Base-by-base conservation (phyloP, 2,797 vertebrate genomes). In the Sarcoramphus papa region DNA sequence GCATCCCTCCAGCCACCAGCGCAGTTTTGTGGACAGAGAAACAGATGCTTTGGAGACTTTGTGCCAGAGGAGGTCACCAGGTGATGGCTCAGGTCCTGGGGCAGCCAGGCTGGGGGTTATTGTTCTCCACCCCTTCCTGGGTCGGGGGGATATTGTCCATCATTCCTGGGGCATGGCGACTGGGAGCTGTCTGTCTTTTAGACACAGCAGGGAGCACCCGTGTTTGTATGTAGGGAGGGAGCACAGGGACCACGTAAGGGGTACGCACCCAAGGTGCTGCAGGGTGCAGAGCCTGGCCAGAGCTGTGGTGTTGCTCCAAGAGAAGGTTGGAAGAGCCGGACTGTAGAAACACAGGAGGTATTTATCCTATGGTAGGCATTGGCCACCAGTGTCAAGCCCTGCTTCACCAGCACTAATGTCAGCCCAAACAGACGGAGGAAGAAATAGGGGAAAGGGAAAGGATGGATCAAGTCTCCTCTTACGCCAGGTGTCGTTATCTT, bases 381-480 rank as follows among this genome's bases (percentile, higher is more conserved):
- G 24, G 20, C n/a, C 51, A 28, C 6, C 67, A 28, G 50, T 6
- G 7, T 14, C 23, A 60, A 86, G 30, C 73, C 31, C 11, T 74
- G n/a, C 64, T 73, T 31, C 12, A 3, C 5, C 60, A 27, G 50
- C 48, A 50, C 45, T 53, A 30, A 41, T 3, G 23, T 24, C 82
- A 76, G 25, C 65, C 59, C 5, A 17, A 51, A 67, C 15, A 60
- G 57, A 60, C 0, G 0, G 62, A 65, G 41, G 31, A 69, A 73
- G 59, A 95, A 96, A 62, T 33, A 88, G 87, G 57, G 82, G 41
- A 95, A 92, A 93, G 74, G 89, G 67, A 79, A 93, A 69, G 78
- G 53, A 37, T 82, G 88, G 77, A 93, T 93, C 85, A 53, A 51
- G 56, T 94, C 92, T 93, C 79, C 83, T 47, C 24, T 12, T 40